Percentiles rank a stretch among this genome's conserved stretches.
Evolutionary conservation across 2,888 invertebrate genomes (phyloP).

Genomic region (Drosophila sordidula): DNA sequence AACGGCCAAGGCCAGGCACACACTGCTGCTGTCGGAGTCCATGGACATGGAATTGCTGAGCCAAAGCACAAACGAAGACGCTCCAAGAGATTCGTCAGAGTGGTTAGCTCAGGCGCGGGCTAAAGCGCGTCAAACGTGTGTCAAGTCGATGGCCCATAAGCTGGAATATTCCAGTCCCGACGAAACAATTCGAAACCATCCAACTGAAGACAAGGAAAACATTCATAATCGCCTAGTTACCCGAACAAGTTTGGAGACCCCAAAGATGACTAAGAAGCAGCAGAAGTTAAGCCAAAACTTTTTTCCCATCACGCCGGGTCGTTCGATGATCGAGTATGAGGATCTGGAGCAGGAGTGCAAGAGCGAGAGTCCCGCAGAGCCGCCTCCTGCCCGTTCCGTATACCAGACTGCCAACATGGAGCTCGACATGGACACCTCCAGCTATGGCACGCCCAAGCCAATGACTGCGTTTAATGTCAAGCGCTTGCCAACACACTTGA

Average conservation of each 20-base stretch:
- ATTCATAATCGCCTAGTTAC: neutral
- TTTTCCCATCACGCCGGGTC: slow-evolving; percentile 58
- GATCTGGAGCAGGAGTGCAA: slow-evolving; percentile 48
- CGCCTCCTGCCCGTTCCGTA: neutral
- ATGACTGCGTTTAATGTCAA: slow-evolving; percentile 21
- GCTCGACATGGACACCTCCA: slow-evolving; percentile 26
- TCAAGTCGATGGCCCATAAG: neutral
- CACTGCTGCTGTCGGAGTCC: slow-evolving; percentile 2
- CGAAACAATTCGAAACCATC: neutral
- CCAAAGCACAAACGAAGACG: neutral
- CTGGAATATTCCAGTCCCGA: neutral
- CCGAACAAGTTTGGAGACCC: slow-evolving; percentile 19
- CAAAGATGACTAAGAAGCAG: slow-evolving; percentile 15
- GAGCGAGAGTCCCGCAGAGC: neutral
- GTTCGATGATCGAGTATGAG: slow-evolving; percentile 67
- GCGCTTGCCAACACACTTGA: slow-evolving; percentile 59
- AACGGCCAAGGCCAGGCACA: neutral
- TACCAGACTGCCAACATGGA: slow-evolving; percentile 29
- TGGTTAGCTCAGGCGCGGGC: slow-evolving; percentile 12
- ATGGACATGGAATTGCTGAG: slow-evolving; percentile 19
- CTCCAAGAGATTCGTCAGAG: slow-evolving; percentile 18
- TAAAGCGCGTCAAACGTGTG: neutral
- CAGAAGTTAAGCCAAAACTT: slow-evolving; percentile 7
- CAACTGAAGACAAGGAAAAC: slow-evolving; percentile 1
- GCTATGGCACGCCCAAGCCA: slow-evolving; percentile 12